A percentile compares a stretch with the other conserved stretches of the same genome.
Evolutionary conservation across 2,113 vertebrate genomes (phyloP).

Genomic region (Riparia riparia): DNA sequence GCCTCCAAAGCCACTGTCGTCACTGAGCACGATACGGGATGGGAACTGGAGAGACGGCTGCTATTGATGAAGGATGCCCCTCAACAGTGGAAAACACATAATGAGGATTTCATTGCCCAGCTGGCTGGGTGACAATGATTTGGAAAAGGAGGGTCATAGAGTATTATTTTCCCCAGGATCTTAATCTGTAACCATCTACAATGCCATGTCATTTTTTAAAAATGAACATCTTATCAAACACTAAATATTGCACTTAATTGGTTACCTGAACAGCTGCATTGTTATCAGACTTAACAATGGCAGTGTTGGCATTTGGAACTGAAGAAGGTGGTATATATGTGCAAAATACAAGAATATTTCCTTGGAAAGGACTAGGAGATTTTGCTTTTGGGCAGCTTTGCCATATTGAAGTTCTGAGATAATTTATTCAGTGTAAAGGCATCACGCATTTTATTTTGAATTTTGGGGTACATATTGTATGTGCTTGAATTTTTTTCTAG

Average conservation of each 20-base stretch:
- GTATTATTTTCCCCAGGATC: constrained; percentile 62
- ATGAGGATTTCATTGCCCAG: constrained; percentile 81
- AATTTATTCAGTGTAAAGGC: constrained; percentile 71
- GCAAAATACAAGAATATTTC: constrained; percentile 63
- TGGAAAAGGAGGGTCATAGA: constrained; percentile 35
- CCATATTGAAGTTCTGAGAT: constrained; percentile 44
- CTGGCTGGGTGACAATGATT: constrained; percentile 88
- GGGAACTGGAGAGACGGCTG: constrained; percentile 97
- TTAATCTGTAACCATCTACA: constrained; percentile 62
- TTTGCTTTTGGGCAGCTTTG: constrained; percentile 62
- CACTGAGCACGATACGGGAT: constrained; percentile 91
- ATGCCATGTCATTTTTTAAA: constrained; percentile 62
- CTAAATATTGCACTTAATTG: constrained; percentile 76
- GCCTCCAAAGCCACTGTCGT: constrained; percentile 92
- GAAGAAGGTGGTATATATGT: constrained; percentile 56
- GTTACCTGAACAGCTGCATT: constrained; percentile 66
- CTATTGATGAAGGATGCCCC: constrained; percentile 82
- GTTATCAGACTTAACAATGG: constrained; percentile 63
- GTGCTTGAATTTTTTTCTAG: constrained; percentile 77
- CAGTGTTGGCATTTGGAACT: constrained; percentile 67
- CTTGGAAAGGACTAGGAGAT: constrained; percentile 47
- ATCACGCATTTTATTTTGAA: constrained; percentile 56
- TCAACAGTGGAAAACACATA: constrained; percentile 19
- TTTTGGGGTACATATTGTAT: constrained; percentile 57
- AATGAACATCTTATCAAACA: constrained; percentile 64